Evolutionary conservation across 1,140 invertebrate genomes (phyloP), one percentile per base, ranked within the genome.

Genomic region (Trachymyrmex cornetzi): DNA sequence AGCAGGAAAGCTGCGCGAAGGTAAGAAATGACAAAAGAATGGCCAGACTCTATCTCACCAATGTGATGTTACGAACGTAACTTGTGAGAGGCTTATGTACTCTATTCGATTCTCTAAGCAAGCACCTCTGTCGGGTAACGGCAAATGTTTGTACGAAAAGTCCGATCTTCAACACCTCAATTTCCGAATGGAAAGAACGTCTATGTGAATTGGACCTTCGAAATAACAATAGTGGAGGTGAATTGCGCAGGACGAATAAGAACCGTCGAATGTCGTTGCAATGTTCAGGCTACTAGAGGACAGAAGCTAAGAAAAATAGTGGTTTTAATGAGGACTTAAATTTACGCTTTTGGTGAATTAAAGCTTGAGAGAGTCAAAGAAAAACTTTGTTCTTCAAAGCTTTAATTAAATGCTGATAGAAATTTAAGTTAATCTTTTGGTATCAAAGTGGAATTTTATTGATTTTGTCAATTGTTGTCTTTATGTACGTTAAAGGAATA

Each of bases 101-200:
- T 71, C 71, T 71, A 81, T 16, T 19, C 34, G 50, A 19, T 44
- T 71, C 79, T 19, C 79, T 57, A 81, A 81, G 64, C 48, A 69
- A 81, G 79, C 79, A 48, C 16, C 19, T 67, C 27, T 55, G 77
- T n/a, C 14, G 48, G n/a, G 27, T n/a, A 38, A 80, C 64, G 48
- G 34, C 22, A n/a, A 81, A 27, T 81, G 50, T 81, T 81, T 81
- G 66, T 57, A 44, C 34, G 53, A 71, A 81, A 81, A 71, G 67
- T 71, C 16, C 38, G 64, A 44, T 57, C 66, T 71, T 71, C 50
- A 69, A 81, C 22, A 5, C 14, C 22, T 81, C 64, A 81, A 80
- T 80, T 80, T 81, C 79, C 79, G 30, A 69, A 44, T 48, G 44
- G 59, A 14, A 50, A 50, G 44, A 50, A 69, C 9, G 19, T 53